Percentiles rank a stretch among this genome's conserved stretches.
Evolutionary conservation across 2,888 invertebrate species (phyloP).

Genomic region (Oithona nana): DNA sequence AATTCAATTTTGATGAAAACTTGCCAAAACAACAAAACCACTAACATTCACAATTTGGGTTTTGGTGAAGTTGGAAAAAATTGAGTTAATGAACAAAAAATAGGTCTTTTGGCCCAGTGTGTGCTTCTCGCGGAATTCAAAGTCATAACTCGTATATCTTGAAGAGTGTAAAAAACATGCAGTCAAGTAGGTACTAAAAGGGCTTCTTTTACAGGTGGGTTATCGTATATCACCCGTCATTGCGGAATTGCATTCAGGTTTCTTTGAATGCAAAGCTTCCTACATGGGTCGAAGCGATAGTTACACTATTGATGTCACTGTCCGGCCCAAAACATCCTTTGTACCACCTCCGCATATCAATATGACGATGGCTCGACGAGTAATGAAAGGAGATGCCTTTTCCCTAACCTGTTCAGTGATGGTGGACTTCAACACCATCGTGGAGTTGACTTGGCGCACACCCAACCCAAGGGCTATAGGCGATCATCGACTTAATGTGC

Average conservation of each 20-base stretch:
- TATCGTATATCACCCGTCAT: conserved; percentile 2
- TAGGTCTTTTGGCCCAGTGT: too few species aligned
- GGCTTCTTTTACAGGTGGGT: conserved; percentile 1
- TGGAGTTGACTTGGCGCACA: conserved; percentile 8
- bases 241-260: background rate
- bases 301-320: background rate
- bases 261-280: conserved; percentile 1
- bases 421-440: conserved; percentile 5
- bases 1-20: too few species aligned
- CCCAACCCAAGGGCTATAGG: background rate
- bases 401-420: conserved; percentile 3
- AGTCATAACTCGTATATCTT: too few species aligned
- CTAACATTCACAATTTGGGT: too few species aligned
- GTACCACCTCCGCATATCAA: conserved; percentile 17
- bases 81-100: too few species aligned
- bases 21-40: too few species aligned
- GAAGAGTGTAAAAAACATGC: too few species aligned
- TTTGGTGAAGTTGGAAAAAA: too few species aligned
- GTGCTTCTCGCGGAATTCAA: too few species aligned
- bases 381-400: conserved; percentile 1
- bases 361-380: conserved; percentile 2
- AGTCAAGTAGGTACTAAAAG: too few species aligned
- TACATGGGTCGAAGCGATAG: background rate
- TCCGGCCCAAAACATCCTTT: background rate
- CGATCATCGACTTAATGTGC: background rate